Evolutionary conservation across 2,888 invertebrate genomes (phyloP).

Genomic region (Pyrgus malvae): DNA sequence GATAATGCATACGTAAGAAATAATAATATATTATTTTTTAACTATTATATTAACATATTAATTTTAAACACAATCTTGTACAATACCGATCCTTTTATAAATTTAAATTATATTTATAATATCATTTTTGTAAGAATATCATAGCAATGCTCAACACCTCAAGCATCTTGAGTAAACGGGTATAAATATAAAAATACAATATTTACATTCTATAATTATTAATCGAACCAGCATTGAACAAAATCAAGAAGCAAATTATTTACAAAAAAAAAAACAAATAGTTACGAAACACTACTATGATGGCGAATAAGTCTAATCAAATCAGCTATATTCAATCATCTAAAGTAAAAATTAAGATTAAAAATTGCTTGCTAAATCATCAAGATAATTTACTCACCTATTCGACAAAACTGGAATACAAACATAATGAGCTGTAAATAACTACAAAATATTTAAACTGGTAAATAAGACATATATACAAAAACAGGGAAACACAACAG

Average conservation of each 20-base stretch:
- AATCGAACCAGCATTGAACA: conserved; percentile 27
- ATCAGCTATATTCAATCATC: conserved; percentile 32
- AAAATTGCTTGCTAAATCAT: background rate
- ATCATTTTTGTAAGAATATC: conserved; percentile 34
- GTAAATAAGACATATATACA: background rate
- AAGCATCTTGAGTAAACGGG: conserved; percentile 53
- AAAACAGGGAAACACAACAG: background rate
- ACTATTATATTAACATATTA: conserved; percentile 31
- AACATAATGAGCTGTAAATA: conserved; percentile 7
- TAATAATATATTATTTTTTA: conserved; percentile 62
- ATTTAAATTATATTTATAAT: conserved; percentile 24
- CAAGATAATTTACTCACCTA: background rate
- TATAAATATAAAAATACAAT: conserved; percentile 55
- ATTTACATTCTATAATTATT: conserved; percentile 52
- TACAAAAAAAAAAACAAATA: conserved; percentile 40
- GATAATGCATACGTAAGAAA: conserved; percentile 19
- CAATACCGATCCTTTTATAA: conserved; percentile 22
- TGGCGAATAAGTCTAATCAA: conserved; percentile 31
- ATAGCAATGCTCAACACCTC: conserved; percentile 46
- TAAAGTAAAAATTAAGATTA: conserved; percentile 13
- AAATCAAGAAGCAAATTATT: conserved; percentile 39
- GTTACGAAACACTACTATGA: conserved; percentile 18
- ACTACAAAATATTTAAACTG: background rate
- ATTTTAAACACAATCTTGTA: conserved; percentile 27
- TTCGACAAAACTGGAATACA: conserved; percentile 13